A percentile compares a stretch with the other conserved stretches of the same genome.
phyloP scores from a whole-genome alignment of 2,113 vertebrate genomes.

The Nestor notabilis region DNA sequence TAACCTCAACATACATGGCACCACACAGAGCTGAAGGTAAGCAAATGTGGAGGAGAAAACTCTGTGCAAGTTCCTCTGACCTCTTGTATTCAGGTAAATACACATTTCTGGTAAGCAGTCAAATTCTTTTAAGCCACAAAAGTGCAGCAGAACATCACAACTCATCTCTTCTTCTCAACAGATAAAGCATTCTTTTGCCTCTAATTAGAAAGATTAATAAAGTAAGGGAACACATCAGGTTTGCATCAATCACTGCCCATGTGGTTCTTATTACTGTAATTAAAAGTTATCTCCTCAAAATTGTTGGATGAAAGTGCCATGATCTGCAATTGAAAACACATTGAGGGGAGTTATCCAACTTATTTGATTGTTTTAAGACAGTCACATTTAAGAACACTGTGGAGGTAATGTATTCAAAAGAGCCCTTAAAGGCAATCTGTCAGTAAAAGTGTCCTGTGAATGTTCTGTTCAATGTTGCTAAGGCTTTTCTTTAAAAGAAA shows the following conservation, averaged over 20 bases:
- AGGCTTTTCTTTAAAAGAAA: neutral
- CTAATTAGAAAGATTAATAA: conserved; percentile 84
- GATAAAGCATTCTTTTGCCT: conserved; percentile 84
- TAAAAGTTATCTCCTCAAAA: conserved; percentile 82
- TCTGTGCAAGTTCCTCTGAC: conserved; percentile 20
- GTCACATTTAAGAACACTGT: conserved; percentile 40
- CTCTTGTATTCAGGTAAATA: conserved; percentile 75
- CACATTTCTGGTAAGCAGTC: conserved; percentile 65
- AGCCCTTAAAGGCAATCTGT: conserved; percentile 48
- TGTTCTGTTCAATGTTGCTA: neutral
- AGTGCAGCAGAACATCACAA: conserved; percentile 73
- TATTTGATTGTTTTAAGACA: conserved; percentile 54
- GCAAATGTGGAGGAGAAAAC: neutral
- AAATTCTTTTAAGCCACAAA: conserved; percentile 76
- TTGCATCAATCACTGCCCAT: conserved; percentile 79
- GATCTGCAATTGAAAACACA: conserved; percentile 82
- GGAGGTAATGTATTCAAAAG: conserved; percentile 35
- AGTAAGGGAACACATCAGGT: conserved; percentile 77
- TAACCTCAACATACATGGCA: neutral
- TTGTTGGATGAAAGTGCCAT: conserved; percentile 76
- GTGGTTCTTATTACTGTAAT: conserved; percentile 82
- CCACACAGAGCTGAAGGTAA: neutral
- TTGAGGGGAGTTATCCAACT: conserved; percentile 67
- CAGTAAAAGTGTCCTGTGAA: conserved; percentile 43
- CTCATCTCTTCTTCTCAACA: conserved; percentile 79